Evolutionary conservation across 2,113 vertebrate genomes (phyloP).

Genomic region (Ranitomeya variabilis): DNA sequence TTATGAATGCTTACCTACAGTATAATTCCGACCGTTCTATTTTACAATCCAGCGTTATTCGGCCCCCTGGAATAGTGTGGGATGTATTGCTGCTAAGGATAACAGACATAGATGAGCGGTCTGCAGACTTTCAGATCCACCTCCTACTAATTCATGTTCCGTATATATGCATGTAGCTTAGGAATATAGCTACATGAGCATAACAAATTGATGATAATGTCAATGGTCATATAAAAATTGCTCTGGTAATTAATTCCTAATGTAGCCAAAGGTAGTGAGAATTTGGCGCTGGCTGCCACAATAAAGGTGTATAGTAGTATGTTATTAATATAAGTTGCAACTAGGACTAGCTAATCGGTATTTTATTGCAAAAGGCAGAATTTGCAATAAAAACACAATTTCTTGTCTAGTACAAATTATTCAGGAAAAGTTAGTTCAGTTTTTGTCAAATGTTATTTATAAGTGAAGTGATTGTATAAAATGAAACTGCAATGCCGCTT

Average conservation of each 20-base stretch:
- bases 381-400: too few species aligned
- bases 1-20: not conserved
- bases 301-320: not conserved
- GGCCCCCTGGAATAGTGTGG: not conserved
- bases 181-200: not conserved
- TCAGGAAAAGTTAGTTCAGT: not conserved
- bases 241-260: not conserved
- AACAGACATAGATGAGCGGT: not conserved
- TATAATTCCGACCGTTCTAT: not conserved
- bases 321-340: not conserved
- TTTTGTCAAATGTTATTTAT: not conserved
- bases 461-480: not conserved
- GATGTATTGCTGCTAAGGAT: not conserved
- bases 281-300: not conserved
- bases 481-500: not conserved
- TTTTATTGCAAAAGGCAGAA: too few species aligned
- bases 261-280: not conserved
- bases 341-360: too few species aligned
- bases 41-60: not conserved
- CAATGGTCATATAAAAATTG: not conserved
- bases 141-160: not conserved
- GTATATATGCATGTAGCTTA: not conserved
- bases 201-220: not conserved
- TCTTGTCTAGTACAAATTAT: too few species aligned
- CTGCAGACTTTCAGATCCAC: not conserved